Base-by-base conservation (phyloP, 1,140 invertebrate species). In the Sycophila sp. region DNA sequence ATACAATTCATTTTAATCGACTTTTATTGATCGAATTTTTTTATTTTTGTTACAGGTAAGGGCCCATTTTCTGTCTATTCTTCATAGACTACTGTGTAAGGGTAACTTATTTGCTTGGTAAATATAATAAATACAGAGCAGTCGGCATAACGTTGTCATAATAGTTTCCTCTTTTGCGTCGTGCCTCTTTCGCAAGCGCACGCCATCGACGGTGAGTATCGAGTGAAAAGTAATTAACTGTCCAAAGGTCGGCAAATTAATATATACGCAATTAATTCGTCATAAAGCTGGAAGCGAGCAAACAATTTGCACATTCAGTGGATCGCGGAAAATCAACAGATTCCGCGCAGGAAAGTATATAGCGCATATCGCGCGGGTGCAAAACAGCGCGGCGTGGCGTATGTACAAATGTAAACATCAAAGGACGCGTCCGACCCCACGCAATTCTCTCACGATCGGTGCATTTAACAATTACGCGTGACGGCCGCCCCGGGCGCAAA, bases 1-100 rank as follows among this genome's bases (percentile, higher is more conserved):
- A n/a, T n/a, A n/a, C n/a, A n/a, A n/a, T n/a, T n/a, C n/a, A n/a
- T n/a, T n/a, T n/a, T n/a, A n/a, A n/a, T n/a, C n/a, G n/a, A n/a
- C n/a, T 47, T 47, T 10, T 7, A 24, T 24, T 22, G 24, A 47
- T 47, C 2, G 28, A 53, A 22, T 10, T 30, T 34, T 13, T 28
- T 60, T 38, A 2, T 49, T 47, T 63, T 17, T 65, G 47, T 65
- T 65, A 28, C 47, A 65, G 62, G 62, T 65, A 53, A 65, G 62
- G 47, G 7, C 7, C 3, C 40, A 42, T 42, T n/a, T n/a, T 11
- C 19, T 17, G n/a, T 5, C 42, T 47, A 22, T n/a, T n/a, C n/a
- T n/a, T n/a, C n/a, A n/a, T n/a, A 11, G 24, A 22, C 19, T 47
- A 22, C 42, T n/a, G 19, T 22, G 0, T 24, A 22, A n/a, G n/a